A percentile compares a stretch with the other conserved stretches of the same genome.
Conservation (phyloP, 2,113 vertebrate species). For the Gavialis gangeticus region DNA sequence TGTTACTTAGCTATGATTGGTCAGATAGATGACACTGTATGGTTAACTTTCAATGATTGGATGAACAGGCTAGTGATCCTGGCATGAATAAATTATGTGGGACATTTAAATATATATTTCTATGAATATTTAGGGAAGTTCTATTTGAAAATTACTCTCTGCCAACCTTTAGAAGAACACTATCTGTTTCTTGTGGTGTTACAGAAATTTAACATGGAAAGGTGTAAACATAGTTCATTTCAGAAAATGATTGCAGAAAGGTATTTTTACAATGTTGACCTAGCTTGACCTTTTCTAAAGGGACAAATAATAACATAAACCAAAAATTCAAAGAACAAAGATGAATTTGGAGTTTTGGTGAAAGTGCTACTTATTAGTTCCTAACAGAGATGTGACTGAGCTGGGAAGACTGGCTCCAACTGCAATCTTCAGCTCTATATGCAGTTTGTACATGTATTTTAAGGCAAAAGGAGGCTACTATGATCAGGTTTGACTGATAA, state of each 20-base stretch:
- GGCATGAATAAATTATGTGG: background rate
- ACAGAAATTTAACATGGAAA: background rate
- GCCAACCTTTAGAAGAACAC: background rate
- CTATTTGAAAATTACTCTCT: background rate
- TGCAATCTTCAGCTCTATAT: background rate
- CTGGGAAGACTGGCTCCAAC: background rate
- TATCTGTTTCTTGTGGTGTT: background rate
- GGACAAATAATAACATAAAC: too few species aligned
- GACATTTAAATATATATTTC: background rate
- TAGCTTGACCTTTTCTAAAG: background rate
- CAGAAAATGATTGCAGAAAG: background rate
- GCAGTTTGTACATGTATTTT: background rate
- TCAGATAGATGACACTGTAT: slow-evolving; percentile 1
- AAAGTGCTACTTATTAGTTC: background rate
- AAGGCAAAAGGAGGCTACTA: background rate
- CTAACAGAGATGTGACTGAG: background rate
- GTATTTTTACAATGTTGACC: background rate
- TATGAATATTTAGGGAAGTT: background rate
- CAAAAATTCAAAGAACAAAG: background rate
- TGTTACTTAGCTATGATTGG: background rate
- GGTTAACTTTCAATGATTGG: background rate
- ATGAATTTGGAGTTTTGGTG: background rate
- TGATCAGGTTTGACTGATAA: background rate
- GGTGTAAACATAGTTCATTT: background rate
- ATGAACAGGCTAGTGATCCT: background rate